These are phyloP conservation scores for Empidonax alnorum DNA, from an alignment of 2,113 vertebrate species.

Conservation along the genomic window DNA sequence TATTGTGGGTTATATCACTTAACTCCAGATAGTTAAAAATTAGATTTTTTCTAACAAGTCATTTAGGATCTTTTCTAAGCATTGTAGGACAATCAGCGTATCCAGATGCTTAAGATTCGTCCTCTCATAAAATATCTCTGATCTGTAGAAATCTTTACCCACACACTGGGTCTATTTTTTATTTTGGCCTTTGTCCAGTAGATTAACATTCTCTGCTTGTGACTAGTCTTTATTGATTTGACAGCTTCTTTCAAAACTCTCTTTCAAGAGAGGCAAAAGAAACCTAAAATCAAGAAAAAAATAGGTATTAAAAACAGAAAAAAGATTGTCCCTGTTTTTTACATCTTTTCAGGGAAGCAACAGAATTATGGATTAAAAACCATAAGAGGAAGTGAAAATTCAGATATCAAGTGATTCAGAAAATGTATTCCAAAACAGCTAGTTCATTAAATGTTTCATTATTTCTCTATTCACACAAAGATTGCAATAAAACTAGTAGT, in stretches of 20 bases:
- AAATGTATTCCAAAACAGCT: neutral
- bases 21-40: neutral
- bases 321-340: neutral
- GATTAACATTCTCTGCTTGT: neutral
- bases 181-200: neutral
- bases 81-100: neutral
- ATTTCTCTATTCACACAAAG: neutral
- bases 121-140: neutral
- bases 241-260: neutral
- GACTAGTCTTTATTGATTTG: neutral
- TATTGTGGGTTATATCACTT: neutral
- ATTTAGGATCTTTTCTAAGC: neutral
- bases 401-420: neutral
- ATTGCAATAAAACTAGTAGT: neutral
- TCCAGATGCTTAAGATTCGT: neutral
- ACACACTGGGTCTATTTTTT: neutral
- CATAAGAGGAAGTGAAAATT: neutral
- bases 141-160: neutral
- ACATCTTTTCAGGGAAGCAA: neutral
- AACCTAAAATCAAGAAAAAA: neutral
- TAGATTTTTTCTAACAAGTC: neutral
- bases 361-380: neutral
- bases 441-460: neutral
- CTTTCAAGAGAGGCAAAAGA: neutral
- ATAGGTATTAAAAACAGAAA: neutral